Conservation (phyloP, 2,888 invertebrate species). For the Macrosiphum euphorbiae region DNA sequence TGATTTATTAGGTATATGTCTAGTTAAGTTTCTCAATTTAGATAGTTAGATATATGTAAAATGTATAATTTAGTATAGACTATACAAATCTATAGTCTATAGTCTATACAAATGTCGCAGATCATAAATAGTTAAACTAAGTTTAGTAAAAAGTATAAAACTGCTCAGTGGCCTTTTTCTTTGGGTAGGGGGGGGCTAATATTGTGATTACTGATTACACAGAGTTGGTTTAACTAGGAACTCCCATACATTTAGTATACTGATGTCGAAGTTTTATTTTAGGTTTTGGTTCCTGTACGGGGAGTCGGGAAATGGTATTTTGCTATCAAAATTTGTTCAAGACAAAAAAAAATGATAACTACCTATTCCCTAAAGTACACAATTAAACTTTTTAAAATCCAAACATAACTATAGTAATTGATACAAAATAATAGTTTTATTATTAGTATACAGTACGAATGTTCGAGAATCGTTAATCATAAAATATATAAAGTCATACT, state of each 20-base stretch:
- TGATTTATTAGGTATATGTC: background rate
- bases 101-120: background rate
- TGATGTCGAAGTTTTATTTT: too few relatives aligned
- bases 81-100: too few relatives aligned
- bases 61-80: background rate
- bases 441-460: background rate
- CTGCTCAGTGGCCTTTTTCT: too few relatives aligned
- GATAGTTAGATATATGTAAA: background rate
- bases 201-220: background rate
- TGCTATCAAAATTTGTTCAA: background rate
- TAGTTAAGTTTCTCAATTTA: background rate
- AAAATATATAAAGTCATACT: background rate
- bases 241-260: too few relatives aligned
- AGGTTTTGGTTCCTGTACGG: too few relatives aligned
- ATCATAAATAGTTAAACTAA: background rate
- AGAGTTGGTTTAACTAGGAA: too few relatives aligned
- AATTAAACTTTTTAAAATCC: background rate
- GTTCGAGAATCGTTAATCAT: background rate
- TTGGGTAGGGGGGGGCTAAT: background rate
- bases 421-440: background rate
- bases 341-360: background rate
- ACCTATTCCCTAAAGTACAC: background rate
- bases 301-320: too few relatives aligned
- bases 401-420: background rate
- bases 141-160: background rate